These are phyloP conservation scores for Episyrphus balteatus DNA, from an alignment of 1,140 invertebrate genomes.

Conservation along the genomic window DNA sequence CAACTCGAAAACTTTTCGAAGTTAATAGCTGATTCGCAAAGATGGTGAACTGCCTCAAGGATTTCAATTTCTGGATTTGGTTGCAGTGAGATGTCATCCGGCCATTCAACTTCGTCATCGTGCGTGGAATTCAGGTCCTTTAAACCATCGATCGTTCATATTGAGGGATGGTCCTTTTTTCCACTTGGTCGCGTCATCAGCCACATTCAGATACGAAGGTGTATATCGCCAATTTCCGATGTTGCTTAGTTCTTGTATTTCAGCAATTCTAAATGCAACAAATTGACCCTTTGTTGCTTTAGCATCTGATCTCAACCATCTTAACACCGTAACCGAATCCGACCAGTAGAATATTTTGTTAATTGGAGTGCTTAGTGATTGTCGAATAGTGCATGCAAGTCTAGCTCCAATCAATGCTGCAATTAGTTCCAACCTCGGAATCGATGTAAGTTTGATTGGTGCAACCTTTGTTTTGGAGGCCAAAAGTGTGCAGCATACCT, in stretches of 20 bases:
- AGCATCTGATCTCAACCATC: not conserved
- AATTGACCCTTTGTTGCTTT: constrained; percentile 4
- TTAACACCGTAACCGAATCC: not conserved
- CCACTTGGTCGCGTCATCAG: constrained; percentile 17
- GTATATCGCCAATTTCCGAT: constrained; percentile 17
- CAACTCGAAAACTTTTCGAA: not conserved
- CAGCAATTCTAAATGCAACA: constrained; percentile 16
- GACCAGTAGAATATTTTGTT: not conserved
- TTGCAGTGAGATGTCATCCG: not conserved
- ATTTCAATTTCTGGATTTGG: not conserved
- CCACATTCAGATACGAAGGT: constrained; percentile 13
- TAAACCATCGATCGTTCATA: not conserved
- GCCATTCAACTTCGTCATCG: not conserved
- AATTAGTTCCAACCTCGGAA: constrained; percentile 16
- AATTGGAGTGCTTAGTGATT: not conserved
- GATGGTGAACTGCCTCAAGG: too few relatives aligned
- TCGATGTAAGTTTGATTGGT: constrained; percentile 10
- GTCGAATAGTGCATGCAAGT: constrained; percentile 3
- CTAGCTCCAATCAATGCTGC: constrained; percentile 14
- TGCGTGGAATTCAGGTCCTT: not conserved
- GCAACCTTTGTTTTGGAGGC: constrained; percentile 12
- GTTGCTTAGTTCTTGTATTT: constrained; percentile 8
- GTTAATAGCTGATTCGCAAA: not conserved
- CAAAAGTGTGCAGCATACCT: constrained; percentile 5
- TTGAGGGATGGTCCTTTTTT: not conserved